These are phyloP conservation scores for Plebejus argus DNA, from an alignment of 2,888 invertebrate species.

Conservation along the genomic window DNA sequence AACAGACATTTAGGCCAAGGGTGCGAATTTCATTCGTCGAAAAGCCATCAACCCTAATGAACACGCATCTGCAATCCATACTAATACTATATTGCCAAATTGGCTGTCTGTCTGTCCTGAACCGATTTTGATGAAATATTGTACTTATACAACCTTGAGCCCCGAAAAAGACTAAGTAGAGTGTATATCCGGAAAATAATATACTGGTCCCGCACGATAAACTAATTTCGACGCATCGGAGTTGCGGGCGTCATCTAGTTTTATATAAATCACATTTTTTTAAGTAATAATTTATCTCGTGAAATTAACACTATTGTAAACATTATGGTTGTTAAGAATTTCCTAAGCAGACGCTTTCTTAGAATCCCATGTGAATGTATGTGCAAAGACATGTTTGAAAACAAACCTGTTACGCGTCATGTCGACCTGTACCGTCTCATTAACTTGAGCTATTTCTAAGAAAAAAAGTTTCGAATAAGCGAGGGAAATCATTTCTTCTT, in stretches of 20 bases:
- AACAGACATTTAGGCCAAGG: not conserved
- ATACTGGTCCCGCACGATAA: no score
- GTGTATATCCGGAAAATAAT: no score
- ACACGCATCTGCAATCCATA: not conserved
- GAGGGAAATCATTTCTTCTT: not conserved
- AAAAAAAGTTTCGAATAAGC: slow-evolving; percentile 3
- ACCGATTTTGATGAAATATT: no score
- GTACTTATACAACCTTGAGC: no score
- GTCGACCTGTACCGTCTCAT: not conserved
- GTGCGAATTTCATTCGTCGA: not conserved
- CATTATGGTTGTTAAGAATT: not conserved
- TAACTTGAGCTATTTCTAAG: not conserved
- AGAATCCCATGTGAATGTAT: not conserved
- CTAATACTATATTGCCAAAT: no score
- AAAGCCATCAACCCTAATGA: not conserved
- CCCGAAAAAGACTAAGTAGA: no score
- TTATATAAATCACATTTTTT: no score
- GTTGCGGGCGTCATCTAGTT: no score
- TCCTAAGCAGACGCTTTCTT: slow-evolving; percentile 5
- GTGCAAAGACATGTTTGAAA: slow-evolving; percentile 1
- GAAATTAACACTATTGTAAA: no score
- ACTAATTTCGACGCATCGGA: no score
- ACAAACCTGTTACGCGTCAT: not conserved
- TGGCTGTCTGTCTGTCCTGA: no score
- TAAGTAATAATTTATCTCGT: no score